Conservation (phyloP, 2,797 vertebrate genomes). For the Salarias fasciatus region DNA sequence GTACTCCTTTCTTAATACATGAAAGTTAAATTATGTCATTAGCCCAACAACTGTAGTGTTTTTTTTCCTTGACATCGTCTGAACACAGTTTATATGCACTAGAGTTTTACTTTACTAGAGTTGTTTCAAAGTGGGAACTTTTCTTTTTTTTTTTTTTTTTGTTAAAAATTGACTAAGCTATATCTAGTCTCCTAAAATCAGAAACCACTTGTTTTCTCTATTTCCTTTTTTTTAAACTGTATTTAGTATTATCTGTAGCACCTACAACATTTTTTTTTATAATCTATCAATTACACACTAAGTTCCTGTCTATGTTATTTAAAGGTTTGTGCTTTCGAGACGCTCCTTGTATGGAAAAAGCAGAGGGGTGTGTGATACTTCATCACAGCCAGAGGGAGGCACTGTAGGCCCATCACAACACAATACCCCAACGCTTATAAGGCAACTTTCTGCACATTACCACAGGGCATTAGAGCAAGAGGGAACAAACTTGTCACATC, state of each 20-base stretch:
- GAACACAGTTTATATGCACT: conserved; percentile 18
- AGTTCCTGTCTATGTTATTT: conserved; percentile 42
- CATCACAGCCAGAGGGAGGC: conserved; percentile 61
- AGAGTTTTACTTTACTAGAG: conserved; percentile 18
- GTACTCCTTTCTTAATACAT: conserved; percentile 6
- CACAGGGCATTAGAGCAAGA: conserved; percentile 47
- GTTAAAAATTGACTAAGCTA: conserved; percentile 16
- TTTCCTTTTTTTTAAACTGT: conserved; percentile 26
- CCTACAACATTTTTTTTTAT: conserved; percentile 43
- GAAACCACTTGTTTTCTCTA: too few relatives aligned
- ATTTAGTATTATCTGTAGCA: conserved; percentile 48
- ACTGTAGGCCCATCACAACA: conserved; percentile 51
- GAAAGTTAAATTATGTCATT: conserved; percentile 15
- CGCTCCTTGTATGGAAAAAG: conserved; percentile 67
- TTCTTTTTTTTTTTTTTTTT: conserved; percentile 21
- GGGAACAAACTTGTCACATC: conserved; percentile 23
- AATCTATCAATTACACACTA: conserved; percentile 33
- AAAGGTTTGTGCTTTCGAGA: conserved; percentile 83
- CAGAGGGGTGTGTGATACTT: conserved; percentile 54
- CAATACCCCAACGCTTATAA: conserved; percentile 57
- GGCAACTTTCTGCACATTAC: conserved; percentile 65
- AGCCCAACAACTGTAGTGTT: conserved; percentile 7
- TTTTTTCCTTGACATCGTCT: conserved; percentile 42
- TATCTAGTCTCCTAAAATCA: too few relatives aligned
- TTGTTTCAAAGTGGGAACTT: conserved; percentile 23